Evolutionary conservation across 1,140 invertebrate species (phyloP).

Genomic region (Bombus superbus): DNA sequence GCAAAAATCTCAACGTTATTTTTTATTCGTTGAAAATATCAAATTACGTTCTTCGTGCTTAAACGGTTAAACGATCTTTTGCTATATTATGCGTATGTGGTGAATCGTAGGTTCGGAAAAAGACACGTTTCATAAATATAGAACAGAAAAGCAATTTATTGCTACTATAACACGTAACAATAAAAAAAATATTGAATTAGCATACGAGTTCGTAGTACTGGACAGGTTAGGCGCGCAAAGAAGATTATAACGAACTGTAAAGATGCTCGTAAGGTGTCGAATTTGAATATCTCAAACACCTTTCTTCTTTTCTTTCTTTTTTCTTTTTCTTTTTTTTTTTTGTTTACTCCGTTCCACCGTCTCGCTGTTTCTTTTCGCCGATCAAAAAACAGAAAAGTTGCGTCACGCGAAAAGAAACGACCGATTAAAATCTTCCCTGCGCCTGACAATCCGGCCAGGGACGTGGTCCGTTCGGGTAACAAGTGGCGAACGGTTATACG

Average conservation of each 20-base stretch:
- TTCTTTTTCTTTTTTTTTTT: no score
- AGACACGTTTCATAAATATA: no score
- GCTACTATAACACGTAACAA: background rate
- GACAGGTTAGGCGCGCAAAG: background rate
- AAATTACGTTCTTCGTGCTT: no score
- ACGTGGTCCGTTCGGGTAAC: constrained; percentile 62
- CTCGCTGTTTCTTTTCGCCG: background rate
- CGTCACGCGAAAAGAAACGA: constrained; percentile 40
- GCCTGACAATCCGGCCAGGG: constrained; percentile 57
- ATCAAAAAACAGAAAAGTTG: constrained; percentile 32
- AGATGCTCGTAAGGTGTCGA: background rate
- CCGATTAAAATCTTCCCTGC: constrained; percentile 64
- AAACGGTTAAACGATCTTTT: no score
- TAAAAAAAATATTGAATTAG: background rate
- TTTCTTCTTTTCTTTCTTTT: background rate
- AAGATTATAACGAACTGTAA: background rate
- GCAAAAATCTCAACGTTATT: no score
- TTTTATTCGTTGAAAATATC: no score
- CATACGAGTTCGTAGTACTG: background rate
- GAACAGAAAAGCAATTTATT: background rate
- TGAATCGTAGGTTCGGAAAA: no score
- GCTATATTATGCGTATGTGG: no score
- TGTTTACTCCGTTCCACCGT: background rate
- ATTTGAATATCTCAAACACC: background rate
- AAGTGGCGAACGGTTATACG: constrained; percentile 59